Percentiles rank a stretch among this genome's conserved stretches.
phyloP scores from a whole-genome alignment of 2,888 invertebrate species.

The Conistra vaccinii region DNA sequence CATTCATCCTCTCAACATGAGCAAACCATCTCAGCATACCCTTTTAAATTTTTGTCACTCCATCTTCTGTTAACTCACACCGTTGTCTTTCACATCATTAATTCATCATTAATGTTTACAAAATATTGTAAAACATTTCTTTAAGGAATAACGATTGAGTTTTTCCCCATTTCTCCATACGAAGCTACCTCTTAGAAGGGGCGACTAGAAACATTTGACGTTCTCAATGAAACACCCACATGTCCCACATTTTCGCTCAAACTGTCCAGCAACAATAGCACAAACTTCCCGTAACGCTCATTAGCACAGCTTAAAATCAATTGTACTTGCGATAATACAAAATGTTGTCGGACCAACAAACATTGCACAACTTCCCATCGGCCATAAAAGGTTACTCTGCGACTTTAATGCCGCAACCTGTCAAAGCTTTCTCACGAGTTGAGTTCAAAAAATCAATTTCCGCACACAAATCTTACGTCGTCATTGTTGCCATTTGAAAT shows the following conservation, averaged over 20 bases:
- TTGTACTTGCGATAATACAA: conserved; percentile 73
- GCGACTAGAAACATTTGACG: no score
- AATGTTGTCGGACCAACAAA: conserved; percentile 59
- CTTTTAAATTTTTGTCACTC: no score
- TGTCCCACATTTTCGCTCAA: not conserved
- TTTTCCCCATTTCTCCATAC: no score
- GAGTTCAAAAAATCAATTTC: conserved; percentile 89
- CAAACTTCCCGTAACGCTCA: conserved; percentile 38
- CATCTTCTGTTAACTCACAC: no score
- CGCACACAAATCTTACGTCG: conserved; percentile 89
- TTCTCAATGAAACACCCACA: conserved; percentile 4
- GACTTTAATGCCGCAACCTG: conserved; percentile 83
- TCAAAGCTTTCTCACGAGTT: conserved; percentile 87
- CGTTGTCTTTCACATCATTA: no score
- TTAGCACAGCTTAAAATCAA: conserved; percentile 52
- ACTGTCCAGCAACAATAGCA: conserved; percentile 17
- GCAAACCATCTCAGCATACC: no score
- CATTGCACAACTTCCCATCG: conserved; percentile 80
- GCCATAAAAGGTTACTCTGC: conserved; percentile 73
- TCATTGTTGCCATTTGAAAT: conserved; percentile 89
- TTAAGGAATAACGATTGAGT: no score
- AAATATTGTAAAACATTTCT: no score
- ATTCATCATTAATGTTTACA: no score
- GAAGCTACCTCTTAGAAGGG: no score
- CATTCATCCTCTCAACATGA: no score